Base-by-base conservation (phyloP, 2,113 vertebrate genomes). In the Elanoides forficatus region DNA sequence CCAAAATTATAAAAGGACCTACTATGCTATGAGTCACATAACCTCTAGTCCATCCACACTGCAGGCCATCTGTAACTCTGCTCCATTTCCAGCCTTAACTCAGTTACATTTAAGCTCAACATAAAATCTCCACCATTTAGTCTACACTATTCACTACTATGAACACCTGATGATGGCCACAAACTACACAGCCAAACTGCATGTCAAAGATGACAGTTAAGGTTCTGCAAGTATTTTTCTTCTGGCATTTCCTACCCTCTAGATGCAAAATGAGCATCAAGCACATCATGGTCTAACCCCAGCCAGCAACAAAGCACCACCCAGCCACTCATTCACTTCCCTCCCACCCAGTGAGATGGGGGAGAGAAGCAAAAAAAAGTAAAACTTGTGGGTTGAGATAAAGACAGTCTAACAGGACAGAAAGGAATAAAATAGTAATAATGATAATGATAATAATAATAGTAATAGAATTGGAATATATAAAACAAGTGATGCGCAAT, bases 211-310 rank as follows among this genome's bases (percentile, higher is more conserved):
- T 20, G 34, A 65, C 38, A 81, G 29, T 34, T 58, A 70, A 30
- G 12, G 14, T 40, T 60, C 34, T 38, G 45, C 11, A 60, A 65
- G 1, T 0, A 0, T 17, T 52, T 79, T 79, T 45, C 27, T 40
- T 3, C 43, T 47, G 16, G 8, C 13, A 36, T 60, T 82, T 52
- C n/a, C 27, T 53, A 48, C 23, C 3, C 14, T 91, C 25, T 30
- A 59, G 38, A 56, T 40, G 30, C 17, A 70, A 90, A 86, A 26
- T 5, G 6, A 66, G 19, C 29, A 93, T 6, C 15, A 17, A 3
- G 12, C 50, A 52, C 25, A 15, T 52, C 26, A 52, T 16, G 50
- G 50, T 52, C 27, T 52, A 52, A 52, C 50, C 26, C 50, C 9
- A 2, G 26, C 50, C 3, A 1, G 50, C 50, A 52, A 10, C 5